Conservation (phyloP, 1,140 invertebrate species). For the Arctopsyche grandis region DNA sequence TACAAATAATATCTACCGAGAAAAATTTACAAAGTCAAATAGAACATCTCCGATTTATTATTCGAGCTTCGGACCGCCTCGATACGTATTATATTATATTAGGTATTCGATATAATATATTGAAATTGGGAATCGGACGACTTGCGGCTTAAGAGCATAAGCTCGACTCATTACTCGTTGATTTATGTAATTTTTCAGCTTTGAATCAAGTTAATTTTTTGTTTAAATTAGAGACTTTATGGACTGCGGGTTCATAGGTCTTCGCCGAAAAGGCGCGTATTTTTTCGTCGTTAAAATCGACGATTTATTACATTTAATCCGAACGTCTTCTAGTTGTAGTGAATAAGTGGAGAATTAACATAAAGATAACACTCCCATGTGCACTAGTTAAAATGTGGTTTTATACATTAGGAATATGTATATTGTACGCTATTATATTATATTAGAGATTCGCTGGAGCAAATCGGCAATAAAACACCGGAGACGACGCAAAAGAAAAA, state of each 20-base stretch:
- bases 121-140: no score
- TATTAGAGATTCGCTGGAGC: no score
- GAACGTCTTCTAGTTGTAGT: conserved; percentile 2
- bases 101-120: no score
- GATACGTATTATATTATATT: no score
- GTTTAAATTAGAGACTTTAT: not conserved
- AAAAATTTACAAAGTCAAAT: no score
- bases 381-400: not conserved
- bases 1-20: no score
- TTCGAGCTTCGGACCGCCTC: no score
- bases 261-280: not conserved
- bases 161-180: conserved; percentile 12
- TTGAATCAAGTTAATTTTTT: no score
- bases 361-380: conserved; percentile 13
- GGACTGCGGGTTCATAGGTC: conserved; percentile 11
- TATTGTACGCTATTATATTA: no score
- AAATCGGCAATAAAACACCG: conserved; percentile 19
- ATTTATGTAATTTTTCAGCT: not conserved
- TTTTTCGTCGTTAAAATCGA: conserved; percentile 17
- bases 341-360: conserved; percentile 7
- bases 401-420: no score
- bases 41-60: no score
- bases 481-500: not conserved
- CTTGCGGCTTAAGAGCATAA: no score
- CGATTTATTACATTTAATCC: conserved; percentile 19